phyloP scores from a whole-genome alignment of 2,888 invertebrate species.

The Lordiphosa fenestrarum region DNA sequence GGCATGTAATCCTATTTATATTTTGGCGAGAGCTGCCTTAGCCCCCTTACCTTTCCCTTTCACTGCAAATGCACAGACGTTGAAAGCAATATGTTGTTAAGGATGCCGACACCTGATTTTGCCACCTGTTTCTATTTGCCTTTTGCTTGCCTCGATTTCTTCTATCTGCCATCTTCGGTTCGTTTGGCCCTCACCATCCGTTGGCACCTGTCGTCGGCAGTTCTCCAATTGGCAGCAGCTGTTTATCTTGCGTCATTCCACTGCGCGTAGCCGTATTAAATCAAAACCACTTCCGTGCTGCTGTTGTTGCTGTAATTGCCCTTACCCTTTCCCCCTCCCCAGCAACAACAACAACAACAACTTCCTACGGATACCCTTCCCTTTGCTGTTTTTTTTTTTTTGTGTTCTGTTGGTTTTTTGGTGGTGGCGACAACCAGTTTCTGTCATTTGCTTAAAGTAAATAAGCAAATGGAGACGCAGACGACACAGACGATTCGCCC shows the following conservation, averaged over 20 bases:
- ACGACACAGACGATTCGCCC: conserved; percentile 17
- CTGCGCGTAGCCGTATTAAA: conserved; percentile 52
- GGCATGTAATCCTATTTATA: too few species aligned
- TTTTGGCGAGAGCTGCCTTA: too few species aligned
- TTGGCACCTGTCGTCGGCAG: conserved; percentile 61
- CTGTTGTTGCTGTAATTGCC: conserved; percentile 31
- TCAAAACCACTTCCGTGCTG: conserved; percentile 67
- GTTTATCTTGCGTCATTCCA: conserved; percentile 39
- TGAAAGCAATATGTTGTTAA: conserved; percentile 10
- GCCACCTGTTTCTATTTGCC: conserved; percentile 41
- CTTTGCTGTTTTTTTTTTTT: background rate
- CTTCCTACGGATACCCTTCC: conserved; percentile 5
- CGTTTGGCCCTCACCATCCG: conserved; percentile 12
- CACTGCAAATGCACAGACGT: background rate
- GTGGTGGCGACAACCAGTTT: conserved; percentile 47
- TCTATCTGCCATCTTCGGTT: conserved; percentile 15
- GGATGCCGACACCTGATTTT: conserved; percentile 15
- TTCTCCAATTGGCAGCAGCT: conserved; percentile 40
- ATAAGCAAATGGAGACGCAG: conserved; percentile 30
- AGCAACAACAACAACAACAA: too few species aligned
- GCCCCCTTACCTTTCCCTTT: background rate
- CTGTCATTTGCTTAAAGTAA: conserved; percentile 39
- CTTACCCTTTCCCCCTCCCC: conserved; percentile 36
- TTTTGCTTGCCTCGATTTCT: conserved; percentile 4
- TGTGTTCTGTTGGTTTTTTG: conserved; percentile 8